Evolutionary conservation across 2,888 invertebrate species (phyloP).

Genomic region (Macropis europaea): DNA sequence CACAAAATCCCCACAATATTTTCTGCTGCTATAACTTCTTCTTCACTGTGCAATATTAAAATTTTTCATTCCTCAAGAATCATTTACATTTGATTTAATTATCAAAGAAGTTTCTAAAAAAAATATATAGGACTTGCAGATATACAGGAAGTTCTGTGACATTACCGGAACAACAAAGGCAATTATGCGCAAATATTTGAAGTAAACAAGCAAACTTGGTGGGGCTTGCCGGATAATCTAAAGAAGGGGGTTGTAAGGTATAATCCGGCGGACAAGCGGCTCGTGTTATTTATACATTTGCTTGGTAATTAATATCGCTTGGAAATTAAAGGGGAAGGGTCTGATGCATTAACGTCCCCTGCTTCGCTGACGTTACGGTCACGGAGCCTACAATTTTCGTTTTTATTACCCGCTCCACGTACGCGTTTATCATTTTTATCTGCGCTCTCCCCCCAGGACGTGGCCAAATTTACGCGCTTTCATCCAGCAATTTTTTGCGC

Average conservation of each 20-base stretch:
- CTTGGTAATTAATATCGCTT: slow-evolving; percentile 34
- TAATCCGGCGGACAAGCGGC: slow-evolving; percentile 24
- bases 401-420: slow-evolving; percentile 29
- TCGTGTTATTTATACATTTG: slow-evolving; percentile 40
- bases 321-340: neutral
- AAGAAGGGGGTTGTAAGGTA: neutral
- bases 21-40: no score
- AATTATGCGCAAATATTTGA: slow-evolving; percentile 30
- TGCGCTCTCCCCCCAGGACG: neutral
- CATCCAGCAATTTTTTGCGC: slow-evolving; percentile 30
- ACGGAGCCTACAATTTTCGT: slow-evolving; percentile 11
- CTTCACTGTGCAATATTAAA: no score
- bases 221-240: slow-evolving; percentile 7
- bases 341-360: neutral
- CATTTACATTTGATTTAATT: no score
- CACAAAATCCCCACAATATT: no score
- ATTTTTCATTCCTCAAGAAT: no score
- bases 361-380: slow-evolving; percentile 10
- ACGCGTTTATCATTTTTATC: slow-evolving; percentile 48
- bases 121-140: no score
- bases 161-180: slow-evolving; percentile 9
- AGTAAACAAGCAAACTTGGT: slow-evolving; percentile 29
- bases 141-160: slow-evolving; percentile 7
- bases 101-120: no score
- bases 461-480: slow-evolving; percentile 38